Evolutionary conservation across 2,888 invertebrate genomes (phyloP), one percentile per base, ranked within the genome.

Genomic region (Acrobasis repandana): DNA sequence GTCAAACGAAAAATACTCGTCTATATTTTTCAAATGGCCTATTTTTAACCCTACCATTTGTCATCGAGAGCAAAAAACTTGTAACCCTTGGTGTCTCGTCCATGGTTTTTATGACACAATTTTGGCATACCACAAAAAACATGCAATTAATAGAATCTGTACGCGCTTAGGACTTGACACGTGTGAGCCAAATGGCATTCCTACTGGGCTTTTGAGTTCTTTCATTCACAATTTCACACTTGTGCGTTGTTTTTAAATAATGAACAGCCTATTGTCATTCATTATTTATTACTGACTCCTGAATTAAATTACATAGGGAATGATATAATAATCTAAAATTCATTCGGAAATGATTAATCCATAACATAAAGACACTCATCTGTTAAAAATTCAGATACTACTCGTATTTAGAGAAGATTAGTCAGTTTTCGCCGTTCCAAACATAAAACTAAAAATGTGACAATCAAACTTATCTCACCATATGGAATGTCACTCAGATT

Each of bases 361-460:
- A 43, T 0, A 11, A 14, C 10, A 38, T 38, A 38, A 38, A 43
- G 43, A 43, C 43, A 43, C 43, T 43, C 14, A 43, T 43, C 43
- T 43, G 43, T 43, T 43, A n/a, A 43, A 43, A 9, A 43, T 43
- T 11, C 43, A 5, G 43, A 43, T 43, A 11, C 14, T 11, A 14
- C 2, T 38, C 3, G 10, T 43, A 43, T 36, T 36, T 50, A 50
- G n/a, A 50, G 5, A 28, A 9, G 8, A 34, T n/a, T 28, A 50
- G 36, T 49, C 49, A 18, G 18, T 20, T 79, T 77, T 67, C 72
- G 71, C 74, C 60, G 65, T 62, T 69, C 74, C 1, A 72, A 84
- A 80, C 85, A 82, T 83, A 80, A 88, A 87, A 82, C 83, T 84
- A 80, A 84, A 86, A 82, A 80, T 80, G 83, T 83, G 84, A 84